Evolutionary conservation across 2,888 invertebrate species (phyloP), one percentile per base, ranked within the genome.

Genomic region (Bellardia pandia): DNA sequence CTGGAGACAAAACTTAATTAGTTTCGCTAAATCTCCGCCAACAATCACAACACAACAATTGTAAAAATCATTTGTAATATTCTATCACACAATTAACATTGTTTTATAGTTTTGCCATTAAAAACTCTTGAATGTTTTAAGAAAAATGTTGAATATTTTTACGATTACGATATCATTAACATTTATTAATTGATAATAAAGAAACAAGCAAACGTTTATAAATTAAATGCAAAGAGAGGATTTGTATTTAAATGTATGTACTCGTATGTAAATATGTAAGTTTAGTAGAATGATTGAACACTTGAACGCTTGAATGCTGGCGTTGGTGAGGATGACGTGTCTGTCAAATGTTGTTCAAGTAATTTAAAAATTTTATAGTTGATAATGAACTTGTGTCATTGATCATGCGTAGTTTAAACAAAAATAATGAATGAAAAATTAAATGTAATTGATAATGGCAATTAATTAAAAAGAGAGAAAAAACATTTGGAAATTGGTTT

Each of bases 341-440:
- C 8, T 45, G 48, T 48, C 69, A 51, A 66, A 48, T 56, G 42
- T 68, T 81, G 48, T 64, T 37, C 37, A 56, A 33, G 6, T 37
- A 58, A 56, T 23, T 64, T 66, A 7, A 13, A 16, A 45, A 58
- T 14, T 75, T 69, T 75, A 60, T 16, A 60, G 53, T 66, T 69
- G 85, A 77, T 85, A 85, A 87, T 87, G 84, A 87, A 85, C 87
- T 85, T 81, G 77, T 81, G 72, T 85, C 72, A 87, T 78, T 81
- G 85, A 62, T 81, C 66, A 80, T 60, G 79, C 79, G 58, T 83
- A 64, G 53, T 42, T 53, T 51, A 58, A 16, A 11, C 53, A 37
- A 23, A 45, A 45, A 76, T 76, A 30, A 72, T 45, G 8, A 11
- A 82, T 60, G 14, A 16, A 68, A 16, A 42, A 40, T 56, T 33